Percentiles rank a stretch among this genome's conserved stretches.
phyloP scores from a whole-genome alignment of 2,797 vertebrate genomes.

The Euthynnus affinis region DNA sequence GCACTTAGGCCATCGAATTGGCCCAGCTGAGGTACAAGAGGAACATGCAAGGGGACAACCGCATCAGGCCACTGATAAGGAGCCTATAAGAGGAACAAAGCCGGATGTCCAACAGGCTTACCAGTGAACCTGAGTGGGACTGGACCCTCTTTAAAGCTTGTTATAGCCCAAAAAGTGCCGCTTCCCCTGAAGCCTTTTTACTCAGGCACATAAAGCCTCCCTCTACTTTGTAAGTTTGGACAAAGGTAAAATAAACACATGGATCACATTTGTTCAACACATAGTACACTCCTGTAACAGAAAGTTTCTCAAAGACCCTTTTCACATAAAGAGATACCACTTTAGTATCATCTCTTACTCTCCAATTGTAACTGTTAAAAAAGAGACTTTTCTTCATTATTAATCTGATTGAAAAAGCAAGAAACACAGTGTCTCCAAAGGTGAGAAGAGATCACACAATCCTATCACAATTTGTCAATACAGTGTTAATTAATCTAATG shows the following conservation, averaged over 20 bases:
- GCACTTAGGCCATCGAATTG: slow-evolving; percentile 93
- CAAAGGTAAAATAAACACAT: slow-evolving; percentile 87
- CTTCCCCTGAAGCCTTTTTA: slow-evolving; percentile 73
- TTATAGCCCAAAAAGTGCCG: slow-evolving; percentile 77
- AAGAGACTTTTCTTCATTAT: slow-evolving; percentile 23
- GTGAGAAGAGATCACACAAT: slow-evolving; percentile 63
- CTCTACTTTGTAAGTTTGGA: slow-evolving; percentile 76
- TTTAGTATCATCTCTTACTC: slow-evolving; percentile 49
- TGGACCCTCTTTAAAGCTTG: slow-evolving; percentile 80
- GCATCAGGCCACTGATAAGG: slow-evolving; percentile 88
- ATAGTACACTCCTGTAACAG: slow-evolving; percentile 54
- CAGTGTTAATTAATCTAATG: slow-evolving; percentile 82
- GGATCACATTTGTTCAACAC: slow-evolving; percentile 81
- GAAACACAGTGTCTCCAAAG: slow-evolving; percentile 44
- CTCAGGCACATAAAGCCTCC: slow-evolving; percentile 65
- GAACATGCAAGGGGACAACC: slow-evolving; percentile 90
- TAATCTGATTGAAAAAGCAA: slow-evolving; percentile 47
- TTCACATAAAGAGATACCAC: slow-evolving; percentile 21
- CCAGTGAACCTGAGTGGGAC: slow-evolving; percentile 81
- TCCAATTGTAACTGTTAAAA: background rate
- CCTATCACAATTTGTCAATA: slow-evolving; percentile 75
- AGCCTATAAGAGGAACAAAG: slow-evolving; percentile 86
- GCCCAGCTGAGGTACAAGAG: slow-evolving; percentile 88
- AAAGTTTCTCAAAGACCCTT: slow-evolving; percentile 50
- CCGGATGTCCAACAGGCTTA: slow-evolving; percentile 88